A percentile compares a stretch with the other conserved stretches of the same genome.
Conservation (phyloP, 2,113 vertebrate species). For the Malaclemys terrapin region DNA sequence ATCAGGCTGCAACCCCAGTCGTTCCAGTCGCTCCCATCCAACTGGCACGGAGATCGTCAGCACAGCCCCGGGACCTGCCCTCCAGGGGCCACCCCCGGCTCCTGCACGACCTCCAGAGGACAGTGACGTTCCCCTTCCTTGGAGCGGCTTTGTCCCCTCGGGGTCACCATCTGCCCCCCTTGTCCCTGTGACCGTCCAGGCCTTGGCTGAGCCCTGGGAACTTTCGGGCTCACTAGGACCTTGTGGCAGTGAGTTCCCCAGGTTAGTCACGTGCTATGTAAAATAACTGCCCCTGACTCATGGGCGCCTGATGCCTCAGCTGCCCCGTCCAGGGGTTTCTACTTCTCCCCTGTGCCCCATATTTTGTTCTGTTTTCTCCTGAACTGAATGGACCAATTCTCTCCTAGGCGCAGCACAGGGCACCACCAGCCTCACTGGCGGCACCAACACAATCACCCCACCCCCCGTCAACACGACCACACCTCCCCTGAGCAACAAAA, state of each 20-base stretch:
- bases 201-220: rapidly evolving
- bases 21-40: background rate
- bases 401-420: background rate
- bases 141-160: background rate
- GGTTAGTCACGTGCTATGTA: rapidly evolving
- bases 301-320: rapidly evolving
- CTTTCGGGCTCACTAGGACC: rapidly evolving
- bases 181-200: background rate
- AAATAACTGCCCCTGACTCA: background rate
- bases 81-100: background rate
- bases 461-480: background rate
- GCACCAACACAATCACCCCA: background rate
- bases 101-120: too few relatives aligned
- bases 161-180: rapidly evolving
- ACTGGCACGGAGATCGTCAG: background rate
- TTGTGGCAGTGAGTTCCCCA: background rate
- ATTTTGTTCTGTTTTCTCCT: background rate
- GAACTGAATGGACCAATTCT: rapidly evolving
- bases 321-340: background rate
- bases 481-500: background rate
- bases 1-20: background rate
- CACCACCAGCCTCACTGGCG: rapidly evolving
- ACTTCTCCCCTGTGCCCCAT: background rate
- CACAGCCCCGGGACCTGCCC: too few relatives aligned
- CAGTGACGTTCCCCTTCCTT: background rate